These are phyloP conservation scores for Falco concolor DNA, from an alignment of 2,797 vertebrate genomes.

Conservation along the genomic window DNA sequence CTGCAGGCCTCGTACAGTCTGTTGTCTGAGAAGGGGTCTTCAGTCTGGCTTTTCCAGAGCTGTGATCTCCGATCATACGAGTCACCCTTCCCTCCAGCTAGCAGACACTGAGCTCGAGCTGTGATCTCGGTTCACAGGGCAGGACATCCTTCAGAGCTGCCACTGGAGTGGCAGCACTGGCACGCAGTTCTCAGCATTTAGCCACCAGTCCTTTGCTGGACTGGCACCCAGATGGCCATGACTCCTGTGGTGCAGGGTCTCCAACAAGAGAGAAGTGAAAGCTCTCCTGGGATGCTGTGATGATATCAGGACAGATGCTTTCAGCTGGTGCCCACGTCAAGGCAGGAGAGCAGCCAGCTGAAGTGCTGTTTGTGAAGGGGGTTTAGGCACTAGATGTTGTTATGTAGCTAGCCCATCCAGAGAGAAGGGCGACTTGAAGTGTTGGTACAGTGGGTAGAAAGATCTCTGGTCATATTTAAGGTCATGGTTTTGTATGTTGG, in stretches of 20 bases:
- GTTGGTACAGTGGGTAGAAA: neutral
- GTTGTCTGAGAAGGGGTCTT: neutral
- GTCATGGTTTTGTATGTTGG: neutral
- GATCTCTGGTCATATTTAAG: neutral
- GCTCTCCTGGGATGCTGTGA: fast-evolving
- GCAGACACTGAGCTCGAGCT: neutral
- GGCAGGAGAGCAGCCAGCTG: neutral
- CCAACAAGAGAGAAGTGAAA: neutral
- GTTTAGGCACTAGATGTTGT: neutral
- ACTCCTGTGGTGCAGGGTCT: neutral
- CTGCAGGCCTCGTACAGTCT: neutral
- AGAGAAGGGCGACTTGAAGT: neutral
- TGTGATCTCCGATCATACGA: neutral
- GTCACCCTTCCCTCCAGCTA: neutral
- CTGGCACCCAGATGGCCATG: neutral
- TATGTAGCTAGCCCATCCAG: no score
- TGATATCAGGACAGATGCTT: neutral
- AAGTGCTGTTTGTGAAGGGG: neutral
- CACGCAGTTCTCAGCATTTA: neutral
- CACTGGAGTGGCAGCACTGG: neutral
- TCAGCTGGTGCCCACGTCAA: neutral
- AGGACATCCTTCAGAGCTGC: neutral
- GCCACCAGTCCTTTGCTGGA: neutral
- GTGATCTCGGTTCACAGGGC: neutral
- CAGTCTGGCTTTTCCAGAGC: neutral